A percentile compares a stretch with the other conserved stretches of the same genome.
Evolutionary conservation across 2,888 invertebrate species (phyloP).

Genomic region (Cantharis rufa): DNA sequence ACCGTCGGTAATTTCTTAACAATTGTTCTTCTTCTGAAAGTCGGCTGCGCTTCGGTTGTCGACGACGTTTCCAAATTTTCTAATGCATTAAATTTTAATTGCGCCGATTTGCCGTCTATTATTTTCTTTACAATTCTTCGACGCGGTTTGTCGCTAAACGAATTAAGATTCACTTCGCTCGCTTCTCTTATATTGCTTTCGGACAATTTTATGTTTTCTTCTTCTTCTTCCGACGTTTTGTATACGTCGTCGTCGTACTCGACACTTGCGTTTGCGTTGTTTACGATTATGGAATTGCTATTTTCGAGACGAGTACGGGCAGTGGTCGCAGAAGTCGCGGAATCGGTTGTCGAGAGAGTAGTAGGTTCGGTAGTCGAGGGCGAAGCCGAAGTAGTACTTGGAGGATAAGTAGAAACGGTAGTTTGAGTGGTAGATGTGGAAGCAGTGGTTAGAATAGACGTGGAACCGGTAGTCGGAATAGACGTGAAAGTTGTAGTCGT

Average conservation of each 20-base stretch:
- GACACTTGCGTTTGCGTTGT: slow-evolving; percentile 9
- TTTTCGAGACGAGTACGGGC: not conserved
- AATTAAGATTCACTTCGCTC: slow-evolving; percentile 41
- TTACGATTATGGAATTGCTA: not conserved
- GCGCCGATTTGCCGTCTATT: slow-evolving; percentile 8
- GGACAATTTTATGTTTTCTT: slow-evolving; percentile 54
- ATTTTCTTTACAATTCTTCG: slow-evolving; percentile 8
- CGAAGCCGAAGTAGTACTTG: not conserved
- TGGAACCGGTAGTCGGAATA: not conserved
- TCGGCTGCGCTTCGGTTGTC: not conserved
- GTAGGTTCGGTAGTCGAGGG: not conserved
- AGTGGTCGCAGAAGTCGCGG: not conserved
- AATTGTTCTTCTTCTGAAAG: not conserved
- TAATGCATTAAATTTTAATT: not conserved
- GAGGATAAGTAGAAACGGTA: not conserved
- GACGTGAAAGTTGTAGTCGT: not conserved
- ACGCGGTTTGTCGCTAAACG: slow-evolving; percentile 8
- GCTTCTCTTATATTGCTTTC: slow-evolving; percentile 54
- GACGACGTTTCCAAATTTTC: not conserved
- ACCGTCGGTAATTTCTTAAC: not conserved
- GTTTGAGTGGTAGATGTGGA: not conserved
- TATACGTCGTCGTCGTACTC: slow-evolving; percentile 33
- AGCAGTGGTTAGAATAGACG: slow-evolving; percentile 4
- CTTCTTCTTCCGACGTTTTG: slow-evolving; percentile 41
- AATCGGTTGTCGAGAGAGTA: not conserved